Evolutionary conservation across 2,797 vertebrate genomes (phyloP).

Genomic region (Siniperca undulata): DNA sequence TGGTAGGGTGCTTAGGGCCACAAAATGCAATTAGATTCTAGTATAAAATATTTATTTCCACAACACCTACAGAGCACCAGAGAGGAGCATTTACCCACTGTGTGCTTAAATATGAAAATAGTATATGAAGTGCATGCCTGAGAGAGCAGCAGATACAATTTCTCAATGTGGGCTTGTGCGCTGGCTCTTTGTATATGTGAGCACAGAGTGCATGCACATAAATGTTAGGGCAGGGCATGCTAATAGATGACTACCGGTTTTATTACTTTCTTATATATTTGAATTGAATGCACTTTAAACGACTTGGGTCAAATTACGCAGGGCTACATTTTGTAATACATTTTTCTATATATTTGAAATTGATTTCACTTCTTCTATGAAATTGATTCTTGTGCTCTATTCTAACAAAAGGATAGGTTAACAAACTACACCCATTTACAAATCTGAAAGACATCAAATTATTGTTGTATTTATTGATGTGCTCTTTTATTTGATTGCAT

Average conservation of each 20-base stretch:
- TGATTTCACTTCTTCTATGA: neutral
- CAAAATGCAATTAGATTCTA: conserved; percentile 83
- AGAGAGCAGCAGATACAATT: conserved; percentile 73
- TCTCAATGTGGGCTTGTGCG: conserved; percentile 50
- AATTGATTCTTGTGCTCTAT: neutral
- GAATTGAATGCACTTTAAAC: conserved; percentile 34
- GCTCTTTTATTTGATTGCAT: neutral
- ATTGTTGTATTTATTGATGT: neutral
- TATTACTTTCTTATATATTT: conserved; percentile 49
- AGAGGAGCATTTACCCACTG: conserved; percentile 67
- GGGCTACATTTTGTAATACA: neutral
- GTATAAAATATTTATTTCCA: conserved; percentile 85
- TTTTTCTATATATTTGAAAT: conserved; percentile 6
- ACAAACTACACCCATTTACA: neutral
- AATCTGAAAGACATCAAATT: neutral
- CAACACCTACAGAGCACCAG: conserved; percentile 80
- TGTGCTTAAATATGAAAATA: conserved; percentile 79
- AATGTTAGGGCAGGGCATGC: conserved; percentile 41
- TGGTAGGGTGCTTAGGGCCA: conserved; percentile 82
- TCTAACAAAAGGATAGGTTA: neutral
- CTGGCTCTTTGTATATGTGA: conserved; percentile 45
- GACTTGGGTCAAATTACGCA: conserved; percentile 6
- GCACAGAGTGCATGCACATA: conserved; percentile 45
- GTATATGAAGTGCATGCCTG: conserved; percentile 69
- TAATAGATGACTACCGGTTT: conserved; percentile 46